Percentiles rank a stretch among this genome's conserved stretches.
Conservation (phyloP, 2,113 vertebrate genomes). For the Bettongia penicillata region DNA sequence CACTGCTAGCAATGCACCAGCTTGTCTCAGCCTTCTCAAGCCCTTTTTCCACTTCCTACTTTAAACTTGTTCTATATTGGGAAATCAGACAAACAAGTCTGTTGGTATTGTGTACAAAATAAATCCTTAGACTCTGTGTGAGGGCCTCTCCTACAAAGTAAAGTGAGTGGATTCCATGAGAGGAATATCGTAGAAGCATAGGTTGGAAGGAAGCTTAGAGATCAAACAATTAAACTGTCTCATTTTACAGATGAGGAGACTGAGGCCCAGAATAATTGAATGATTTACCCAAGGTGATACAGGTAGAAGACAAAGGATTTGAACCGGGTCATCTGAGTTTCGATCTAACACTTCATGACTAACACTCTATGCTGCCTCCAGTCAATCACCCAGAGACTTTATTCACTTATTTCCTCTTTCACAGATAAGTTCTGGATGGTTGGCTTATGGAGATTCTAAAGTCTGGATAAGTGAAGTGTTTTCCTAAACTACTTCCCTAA, state of each 20-base stretch:
- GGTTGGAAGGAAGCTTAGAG: not conserved
- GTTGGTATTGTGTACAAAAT: conserved; percentile 3
- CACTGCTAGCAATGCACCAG: not conserved
- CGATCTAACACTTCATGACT: not conserved
- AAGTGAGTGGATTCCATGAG: not conserved
- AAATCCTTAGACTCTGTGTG: not conserved
- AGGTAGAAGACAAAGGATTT: not conserved
- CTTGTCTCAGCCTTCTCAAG: not conserved
- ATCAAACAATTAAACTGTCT: not conserved
- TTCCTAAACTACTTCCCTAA: not conserved
- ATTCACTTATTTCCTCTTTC: not conserved
- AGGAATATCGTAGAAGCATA: not conserved
- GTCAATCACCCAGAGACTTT: not conserved
- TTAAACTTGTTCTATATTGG: not conserved
- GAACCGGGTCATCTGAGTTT: not conserved
- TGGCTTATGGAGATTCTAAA: not conserved
- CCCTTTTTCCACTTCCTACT: not conserved
- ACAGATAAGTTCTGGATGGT: not conserved
- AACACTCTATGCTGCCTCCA: not conserved
- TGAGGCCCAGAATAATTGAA: not conserved
- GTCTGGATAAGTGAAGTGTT: not conserved
- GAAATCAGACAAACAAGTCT: conserved; percentile 27
- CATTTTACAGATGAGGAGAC: not conserved
- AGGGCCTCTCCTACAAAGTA: not conserved
- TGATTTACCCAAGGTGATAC: not conserved